A percentile compares a stretch with the other conserved stretches of the same genome.
These are phyloP conservation scores for Andrena chrysosceles DNA, from an alignment of 2,888 invertebrate genomes.

Conservation along the genomic window DNA sequence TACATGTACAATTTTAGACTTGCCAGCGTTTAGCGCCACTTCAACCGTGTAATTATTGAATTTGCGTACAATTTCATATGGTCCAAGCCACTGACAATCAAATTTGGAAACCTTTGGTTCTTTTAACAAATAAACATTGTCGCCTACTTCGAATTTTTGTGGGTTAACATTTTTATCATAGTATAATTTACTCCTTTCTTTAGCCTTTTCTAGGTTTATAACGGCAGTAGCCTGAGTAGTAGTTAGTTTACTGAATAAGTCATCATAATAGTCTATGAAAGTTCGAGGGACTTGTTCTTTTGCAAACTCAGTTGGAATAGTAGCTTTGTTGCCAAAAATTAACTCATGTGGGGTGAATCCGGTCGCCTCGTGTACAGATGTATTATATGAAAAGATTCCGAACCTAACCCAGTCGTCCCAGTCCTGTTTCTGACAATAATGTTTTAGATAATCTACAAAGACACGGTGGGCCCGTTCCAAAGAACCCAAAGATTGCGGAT, in stretches of 20 bases:
- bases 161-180: background rate
- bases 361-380: no score
- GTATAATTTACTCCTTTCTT: background rate
- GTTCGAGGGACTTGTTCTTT: no score
- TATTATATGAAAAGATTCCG: no score
- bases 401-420: background rate
- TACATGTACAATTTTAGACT: no score
- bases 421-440: background rate
- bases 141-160: background rate
- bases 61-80: no score
- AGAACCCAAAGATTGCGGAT: background rate
- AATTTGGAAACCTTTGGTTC: background rate
- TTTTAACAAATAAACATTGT: background rate
- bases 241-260: slow-evolving; percentile 3
- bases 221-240: background rate
- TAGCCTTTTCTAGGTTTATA: background rate
- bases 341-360: background rate
- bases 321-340: background rate
- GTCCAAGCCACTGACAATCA: no score
- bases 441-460: background rate
- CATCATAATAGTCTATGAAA: no score
- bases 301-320: no score
- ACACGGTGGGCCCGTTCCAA: background rate
- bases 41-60: no score
- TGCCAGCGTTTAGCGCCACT: no score